Conservation (phyloP, 2,888 invertebrate genomes). For the Trichopria drosophilae region DNA sequence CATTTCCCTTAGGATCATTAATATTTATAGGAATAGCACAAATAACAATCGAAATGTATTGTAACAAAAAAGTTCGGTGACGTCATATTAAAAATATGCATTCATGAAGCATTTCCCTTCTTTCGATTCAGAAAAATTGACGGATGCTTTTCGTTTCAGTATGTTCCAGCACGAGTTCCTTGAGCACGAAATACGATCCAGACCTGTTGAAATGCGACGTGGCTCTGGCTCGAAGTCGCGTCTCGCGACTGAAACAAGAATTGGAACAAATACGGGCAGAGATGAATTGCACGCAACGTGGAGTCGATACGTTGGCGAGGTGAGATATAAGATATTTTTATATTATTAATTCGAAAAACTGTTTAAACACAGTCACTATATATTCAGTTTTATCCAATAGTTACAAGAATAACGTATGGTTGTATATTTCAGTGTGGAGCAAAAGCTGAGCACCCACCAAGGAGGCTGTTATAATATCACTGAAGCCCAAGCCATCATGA, state of each 20-base stretch:
- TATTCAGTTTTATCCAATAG: background rate
- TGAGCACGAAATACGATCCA: slow-evolving; percentile 92
- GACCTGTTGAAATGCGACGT: slow-evolving; percentile 91
- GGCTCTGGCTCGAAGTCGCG: slow-evolving; percentile 83
- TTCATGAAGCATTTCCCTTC: too few species aligned
- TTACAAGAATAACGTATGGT: too few species aligned
- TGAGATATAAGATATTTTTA: slow-evolving; percentile 59
- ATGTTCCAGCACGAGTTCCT: slow-evolving; percentile 84
- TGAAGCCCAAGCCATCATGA: slow-evolving; percentile 95
- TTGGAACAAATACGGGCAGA: slow-evolving; percentile 88
- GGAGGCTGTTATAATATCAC: slow-evolving; percentile 88
- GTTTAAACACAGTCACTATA: background rate
- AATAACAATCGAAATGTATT: too few species aligned
- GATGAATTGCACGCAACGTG: slow-evolving; percentile 87
- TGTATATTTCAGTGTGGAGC: slow-evolving; percentile 85
- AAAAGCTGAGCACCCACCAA: slow-evolving; percentile 81
- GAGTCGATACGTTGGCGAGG: slow-evolving; percentile 89
- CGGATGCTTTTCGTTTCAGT: slow-evolving; percentile 60
- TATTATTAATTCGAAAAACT: background rate
- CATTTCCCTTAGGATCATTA: too few species aligned
- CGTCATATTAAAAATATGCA: too few species aligned
- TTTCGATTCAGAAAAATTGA: slow-evolving; percentile 3
- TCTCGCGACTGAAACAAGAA: slow-evolving; percentile 86
- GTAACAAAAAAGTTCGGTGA: too few species aligned
- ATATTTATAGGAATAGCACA: too few species aligned